Base-by-base conservation (phyloP, 2,113 vertebrate genomes). In the Carassius auratus region DNA sequence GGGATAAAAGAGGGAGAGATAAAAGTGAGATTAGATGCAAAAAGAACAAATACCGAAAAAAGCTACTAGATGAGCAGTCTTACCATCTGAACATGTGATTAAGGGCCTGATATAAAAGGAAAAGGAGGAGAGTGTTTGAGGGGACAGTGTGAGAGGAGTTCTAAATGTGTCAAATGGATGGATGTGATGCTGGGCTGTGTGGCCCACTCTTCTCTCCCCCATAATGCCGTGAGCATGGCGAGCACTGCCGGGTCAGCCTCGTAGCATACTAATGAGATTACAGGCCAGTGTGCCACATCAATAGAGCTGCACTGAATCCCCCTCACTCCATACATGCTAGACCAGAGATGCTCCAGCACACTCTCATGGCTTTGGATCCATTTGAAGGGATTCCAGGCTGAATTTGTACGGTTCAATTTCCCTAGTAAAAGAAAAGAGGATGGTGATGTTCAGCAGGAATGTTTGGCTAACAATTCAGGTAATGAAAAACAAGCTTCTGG, bases 241-340 rank as follows among this genome's bases (percentile, higher is more conserved):
- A 75, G 79, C 76, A 48, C 64, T 76, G 78, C 13, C 84, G 61
- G 78, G 86, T 85, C 86, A 86, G 86, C 59, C 86, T 79, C 81
- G 66, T 73, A 78, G 85, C 76, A 89, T 87, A 81, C 86, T 89
- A 87, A 89, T 88, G 86, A 90, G 87, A 88, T 90, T 89, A 86
- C 87, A 71, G 82, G 80, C 85, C 75, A 86, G 81, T 86, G 85
- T 88, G 85, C 85, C 86, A 84, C 83, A 76, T 84, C 86, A 80
- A 73, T 86, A 52, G 83, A 82, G 68, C 50, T 66, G 75, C 75
- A 21, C 59, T 64, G 52, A 17, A 79, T 36, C 57, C 26, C 38
- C 52, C 76, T 66, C 61, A 80, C 42, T 38, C 78, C 48, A 86
- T 86, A 87, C 79, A 89, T 81, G 89, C 89, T 90, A 88, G 85